phyloP scores from a whole-genome alignment of 2,888 invertebrate species.

The Phorcus lineatus region DNA sequence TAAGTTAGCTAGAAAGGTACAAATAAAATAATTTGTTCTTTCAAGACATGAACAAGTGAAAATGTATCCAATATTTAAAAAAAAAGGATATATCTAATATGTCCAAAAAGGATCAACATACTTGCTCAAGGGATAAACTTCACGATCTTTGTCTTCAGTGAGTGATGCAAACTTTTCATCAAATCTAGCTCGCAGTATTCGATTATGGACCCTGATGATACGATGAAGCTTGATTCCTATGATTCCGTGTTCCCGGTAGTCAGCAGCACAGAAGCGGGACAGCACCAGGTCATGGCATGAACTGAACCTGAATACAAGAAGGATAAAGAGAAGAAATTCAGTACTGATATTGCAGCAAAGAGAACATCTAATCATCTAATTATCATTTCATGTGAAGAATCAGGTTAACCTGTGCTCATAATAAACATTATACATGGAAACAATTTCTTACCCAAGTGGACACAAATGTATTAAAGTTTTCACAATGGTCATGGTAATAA shows the following conservation, averaged over 20 bases:
- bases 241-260: slow-evolving; percentile 68
- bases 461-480: too few species aligned
- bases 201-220: slow-evolving; percentile 72
- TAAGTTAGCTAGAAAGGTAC: background rate
- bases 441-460: too few species aligned
- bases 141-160: slow-evolving; percentile 67
- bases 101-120: slow-evolving; percentile 29
- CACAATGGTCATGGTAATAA: too few species aligned
- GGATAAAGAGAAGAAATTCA: background rate
- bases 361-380: too few species aligned
- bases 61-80: too few species aligned
- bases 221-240: slow-evolving; percentile 71
- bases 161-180: slow-evolving; percentile 66
- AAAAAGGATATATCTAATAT: background rate
- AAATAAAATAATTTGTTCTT: too few species aligned
- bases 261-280: slow-evolving; percentile 74
- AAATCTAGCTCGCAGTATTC: slow-evolving; percentile 69
- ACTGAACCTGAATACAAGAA: slow-evolving; percentile 65
- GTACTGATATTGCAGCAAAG: background rate
- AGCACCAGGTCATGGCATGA: slow-evolving; percentile 74
- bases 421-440: too few species aligned
- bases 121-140: slow-evolving; percentile 63
- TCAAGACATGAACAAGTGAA: too few species aligned
- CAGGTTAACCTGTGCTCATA: too few species aligned
- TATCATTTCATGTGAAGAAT: too few species aligned